Base-by-base conservation (phyloP, 1,140 invertebrate species). In the Dryas iulia region DNA sequence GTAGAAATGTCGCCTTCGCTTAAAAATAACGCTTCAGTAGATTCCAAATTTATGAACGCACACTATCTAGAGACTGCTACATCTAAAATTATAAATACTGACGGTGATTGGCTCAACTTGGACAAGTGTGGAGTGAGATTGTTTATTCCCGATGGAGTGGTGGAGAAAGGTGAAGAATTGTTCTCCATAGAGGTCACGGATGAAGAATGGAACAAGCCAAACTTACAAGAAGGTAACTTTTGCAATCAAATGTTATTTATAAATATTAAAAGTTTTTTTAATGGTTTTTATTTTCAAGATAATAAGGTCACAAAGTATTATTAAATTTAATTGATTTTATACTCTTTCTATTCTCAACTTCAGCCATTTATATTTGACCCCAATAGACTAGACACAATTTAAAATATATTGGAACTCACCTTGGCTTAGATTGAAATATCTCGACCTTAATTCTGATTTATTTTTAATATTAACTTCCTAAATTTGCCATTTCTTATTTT, bases 111-210 rank as follows among this genome's bases (percentile, higher is more conserved):
- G 77, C 82, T 96, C 24, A 84, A 89, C 56, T 81, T 96, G 67
- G 93, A 94, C 1, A 95, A 95, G 69, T 94, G 94, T 77, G 95
- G 94, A n/a, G 93, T 96, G 0, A 93, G 93, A 72, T 78, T 96
- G 65, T 95, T 93, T 1, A 90, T 96, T 14, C 95, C 95, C 21
- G 95, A 96, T 80, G 95, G 95, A 24, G 94, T 95, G 3, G 84
- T 96, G 2, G 89, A 92, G 39, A 93, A 93, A 69, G 93, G 93
- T 0, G 88, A 93, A 18, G 94, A 95, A 74, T 92, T 95, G 69
- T 92, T 96, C 21, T 95, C 94, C 72, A 83, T 96, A 60, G 94
- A 95, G 21, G 93, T 96, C 3, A 93, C 94, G n/a, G 93, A 95
- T 69, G 95, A 96, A 72, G 95, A 96, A 71, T 94, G 94, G 83